Evolutionary conservation across 1,140 invertebrate species (phyloP), one percentile per base, ranked within the genome.

Genomic region (Bombus waltoni): DNA sequence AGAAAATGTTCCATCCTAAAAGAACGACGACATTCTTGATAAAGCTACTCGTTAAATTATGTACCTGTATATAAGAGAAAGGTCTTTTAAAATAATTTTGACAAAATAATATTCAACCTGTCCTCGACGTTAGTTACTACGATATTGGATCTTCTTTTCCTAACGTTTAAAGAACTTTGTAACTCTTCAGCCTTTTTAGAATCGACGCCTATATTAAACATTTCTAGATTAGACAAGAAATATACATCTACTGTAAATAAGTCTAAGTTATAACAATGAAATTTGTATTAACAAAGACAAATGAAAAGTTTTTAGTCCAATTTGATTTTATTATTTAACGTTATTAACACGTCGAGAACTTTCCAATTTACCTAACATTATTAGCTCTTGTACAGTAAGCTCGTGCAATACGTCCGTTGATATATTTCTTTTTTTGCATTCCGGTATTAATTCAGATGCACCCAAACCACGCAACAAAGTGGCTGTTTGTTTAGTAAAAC

Each of bases 401-500:
- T 84, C 62, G 18, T 84, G 85, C 25, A 90, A 70, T 11, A n/a
- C 38, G 1, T 81, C 32, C 8, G 81, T 90, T 5, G 88, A 89
- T 81, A 90, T 81, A 40, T 90, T 81, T 65, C 72, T 87, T 15
- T 62, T 77, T 6, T 84, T 87, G 22, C 77, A 87, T 77, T 87
- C 81, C 18, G 73, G 35, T 70, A 90, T 74, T 57, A 90, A 81
- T 42, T 83, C 53, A 32, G 74, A 0, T n/a, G 53, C 88, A n/a
- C 77, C 81, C 18, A 90, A 70, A 15, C 88, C 85, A 28, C 28
- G 32, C 28, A 90, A 70, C 47, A 90, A 32, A 13, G 35, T 47
- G 15, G 72, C 77, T 13, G 88, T 90, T 62, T 81, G 88, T 3
- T 65, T 87, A 6, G 38, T 89, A 74, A 90, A 89, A 72, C 77